Conservation (phyloP, 2,888 invertebrate species). For the Chrysomela aeneicollis region DNA sequence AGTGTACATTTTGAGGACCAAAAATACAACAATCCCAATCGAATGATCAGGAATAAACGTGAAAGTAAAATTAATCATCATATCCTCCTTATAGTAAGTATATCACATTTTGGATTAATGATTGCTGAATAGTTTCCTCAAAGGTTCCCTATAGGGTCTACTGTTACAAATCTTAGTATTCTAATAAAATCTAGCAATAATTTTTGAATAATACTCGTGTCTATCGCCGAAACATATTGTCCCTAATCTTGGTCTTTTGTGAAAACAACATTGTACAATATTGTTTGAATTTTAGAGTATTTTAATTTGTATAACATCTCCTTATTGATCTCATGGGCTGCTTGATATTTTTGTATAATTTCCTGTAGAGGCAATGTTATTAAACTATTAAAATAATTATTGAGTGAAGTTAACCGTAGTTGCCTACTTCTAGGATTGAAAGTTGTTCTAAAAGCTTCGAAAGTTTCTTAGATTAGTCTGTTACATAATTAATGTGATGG, state of each 20-base stretch:
- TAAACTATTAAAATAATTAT: no score
- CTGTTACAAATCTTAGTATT: slow-evolving; percentile 10
- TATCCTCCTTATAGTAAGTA: not conserved
- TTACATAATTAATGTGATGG: slow-evolving; percentile 25
- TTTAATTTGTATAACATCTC: not conserved
- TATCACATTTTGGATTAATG: not conserved
- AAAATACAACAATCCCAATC: slow-evolving; percentile 29
- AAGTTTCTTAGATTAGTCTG: slow-evolving; percentile 31
- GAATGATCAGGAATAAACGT: not conserved
- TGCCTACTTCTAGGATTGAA: slow-evolving; percentile 45
- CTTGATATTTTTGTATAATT: not conserved
- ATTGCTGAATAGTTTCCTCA: not conserved
- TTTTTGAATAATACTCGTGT: slow-evolving; percentile 28
- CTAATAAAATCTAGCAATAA: slow-evolving; percentile 31
- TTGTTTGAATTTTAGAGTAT: not conserved
- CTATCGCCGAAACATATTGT: slow-evolving; percentile 29
- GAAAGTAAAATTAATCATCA: not conserved
- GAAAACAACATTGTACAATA: not conserved
- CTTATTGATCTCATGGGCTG: not conserved
- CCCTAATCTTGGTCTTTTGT: not conserved
- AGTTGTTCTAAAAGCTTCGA: slow-evolving; percentile 34
- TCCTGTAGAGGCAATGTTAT: no score
- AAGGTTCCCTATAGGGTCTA: not conserved
- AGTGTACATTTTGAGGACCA: slow-evolving; percentile 38
- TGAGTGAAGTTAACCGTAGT: slow-evolving; percentile 49